Conservation (phyloP, 1,140 invertebrate genomes). For the Radopholus similis region DNA sequence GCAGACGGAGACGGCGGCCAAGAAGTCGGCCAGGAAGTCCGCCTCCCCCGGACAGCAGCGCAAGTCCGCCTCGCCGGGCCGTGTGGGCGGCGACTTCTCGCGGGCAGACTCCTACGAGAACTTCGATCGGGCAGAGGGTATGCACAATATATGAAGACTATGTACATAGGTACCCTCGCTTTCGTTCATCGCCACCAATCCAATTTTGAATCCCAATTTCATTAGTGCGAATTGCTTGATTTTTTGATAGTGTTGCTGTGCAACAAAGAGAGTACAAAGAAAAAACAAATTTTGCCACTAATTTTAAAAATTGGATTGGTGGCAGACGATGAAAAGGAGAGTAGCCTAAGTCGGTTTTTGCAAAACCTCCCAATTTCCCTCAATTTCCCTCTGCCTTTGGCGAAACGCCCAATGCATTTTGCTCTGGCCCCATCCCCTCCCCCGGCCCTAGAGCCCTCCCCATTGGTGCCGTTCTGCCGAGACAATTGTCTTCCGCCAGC, state of each 20-base stretch:
- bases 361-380: background rate
- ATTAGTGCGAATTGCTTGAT: too few relatives aligned
- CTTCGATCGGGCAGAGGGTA: slow-evolving; percentile 63
- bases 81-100: slow-evolving; percentile 20
- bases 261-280: too few relatives aligned
- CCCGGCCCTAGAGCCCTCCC: background rate
- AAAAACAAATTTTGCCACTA: too few relatives aligned
- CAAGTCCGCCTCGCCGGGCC: slow-evolving; percentile 20
- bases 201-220: too few relatives aligned
- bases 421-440: background rate
- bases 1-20: background rate
- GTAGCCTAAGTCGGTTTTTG: too few relatives aligned
- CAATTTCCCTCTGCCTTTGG: background rate
- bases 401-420: background rate
- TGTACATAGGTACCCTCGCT: too few relatives aligned
- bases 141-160: too few relatives aligned
- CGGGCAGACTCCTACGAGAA: slow-evolving; percentile 75
- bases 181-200: too few relatives aligned
- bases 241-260: too few relatives aligned
- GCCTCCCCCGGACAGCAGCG: slow-evolving; percentile 1
- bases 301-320: too few relatives aligned
- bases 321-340: too few relatives aligned
- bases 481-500: slow-evolving; percentile 3
- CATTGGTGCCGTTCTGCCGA: background rate
- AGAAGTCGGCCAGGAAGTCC: background rate